These are phyloP conservation scores for Micromesistius poutassou DNA, from an alignment of 2,797 vertebrate species.

Conservation along the genomic window DNA sequence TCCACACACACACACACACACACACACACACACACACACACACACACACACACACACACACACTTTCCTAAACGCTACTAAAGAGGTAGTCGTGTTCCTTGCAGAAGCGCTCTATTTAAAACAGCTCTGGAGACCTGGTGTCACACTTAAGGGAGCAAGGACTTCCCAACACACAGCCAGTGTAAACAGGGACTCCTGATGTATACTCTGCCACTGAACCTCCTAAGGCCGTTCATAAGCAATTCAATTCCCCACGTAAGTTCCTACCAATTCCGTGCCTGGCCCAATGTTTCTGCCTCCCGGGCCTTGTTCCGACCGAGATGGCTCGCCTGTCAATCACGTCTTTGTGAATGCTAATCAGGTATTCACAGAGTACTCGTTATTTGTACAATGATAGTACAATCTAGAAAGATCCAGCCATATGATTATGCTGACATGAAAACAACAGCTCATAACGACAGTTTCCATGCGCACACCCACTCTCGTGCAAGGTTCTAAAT, in stretches of 20 bases:
- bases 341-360: too few relatives aligned
- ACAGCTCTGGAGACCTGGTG: not conserved
- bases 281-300: not conserved
- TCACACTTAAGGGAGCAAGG: not conserved
- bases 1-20: not conserved
- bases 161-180: not conserved
- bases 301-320: too few relatives aligned
- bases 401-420: not conserved
- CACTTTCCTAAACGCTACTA: not conserved
- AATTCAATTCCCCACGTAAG: not conserved
- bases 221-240: not conserved
- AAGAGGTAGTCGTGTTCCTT: not conserved
- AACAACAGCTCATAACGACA: not conserved
- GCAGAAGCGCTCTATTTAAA: not conserved
- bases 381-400: not conserved
- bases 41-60: not conserved
- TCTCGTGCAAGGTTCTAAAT: too few relatives aligned
- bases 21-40: too few relatives aligned
- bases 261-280: not conserved
- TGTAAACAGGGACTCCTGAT: not conserved
- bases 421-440: not conserved
- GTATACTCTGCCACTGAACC: not conserved
- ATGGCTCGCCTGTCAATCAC: too few relatives aligned
- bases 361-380: too few relatives aligned
- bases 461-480: not conserved